These are phyloP conservation scores for Neoscelio sp. DNA, from an alignment of 2,888 invertebrate genomes.

Conservation along the genomic window DNA sequence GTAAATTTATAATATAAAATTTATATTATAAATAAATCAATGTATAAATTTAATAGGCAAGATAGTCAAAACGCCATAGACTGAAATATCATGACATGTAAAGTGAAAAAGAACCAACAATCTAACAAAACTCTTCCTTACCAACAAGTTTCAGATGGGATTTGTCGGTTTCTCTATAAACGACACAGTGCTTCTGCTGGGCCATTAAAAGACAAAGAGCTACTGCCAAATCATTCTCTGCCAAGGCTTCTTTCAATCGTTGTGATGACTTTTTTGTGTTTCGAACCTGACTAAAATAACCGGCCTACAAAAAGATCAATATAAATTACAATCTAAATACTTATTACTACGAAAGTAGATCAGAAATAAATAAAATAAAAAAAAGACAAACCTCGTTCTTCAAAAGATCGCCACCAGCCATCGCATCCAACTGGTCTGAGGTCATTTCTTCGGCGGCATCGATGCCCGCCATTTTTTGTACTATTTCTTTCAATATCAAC, in stretches of 20 bases:
- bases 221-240: slow-evolving; percentile 96
- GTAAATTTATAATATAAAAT: neutral
- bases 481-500: slow-evolving; percentile 97
- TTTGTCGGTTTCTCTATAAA: slow-evolving; percentile 92
- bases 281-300: slow-evolving; percentile 98
- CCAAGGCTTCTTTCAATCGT: slow-evolving; percentile 96
- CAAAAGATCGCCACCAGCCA: slow-evolving; percentile 98
- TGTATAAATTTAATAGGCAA: no score
- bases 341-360: neutral
- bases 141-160: slow-evolving; percentile 95
- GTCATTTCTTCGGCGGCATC: slow-evolving; percentile 99
- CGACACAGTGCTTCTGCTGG: slow-evolving; percentile 98
- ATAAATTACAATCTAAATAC: slow-evolving; percentile 1
- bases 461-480: slow-evolving; percentile 99
- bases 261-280: slow-evolving; percentile 98
- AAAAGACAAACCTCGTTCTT: slow-evolving; percentile 91
- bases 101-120: no score
- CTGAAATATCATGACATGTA: no score
- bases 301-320: slow-evolving; percentile 90
- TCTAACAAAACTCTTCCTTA: no score
- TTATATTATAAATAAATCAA: slow-evolving; percentile 8
- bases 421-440: slow-evolving; percentile 96
- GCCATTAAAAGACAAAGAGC: slow-evolving; percentile 97
- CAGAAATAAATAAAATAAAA: neutral
- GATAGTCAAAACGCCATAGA: no score